Percentiles rank a stretch among this genome's conserved stretches.
Conservation (phyloP, 2,113 vertebrate species). For the Labeo rohita region DNA sequence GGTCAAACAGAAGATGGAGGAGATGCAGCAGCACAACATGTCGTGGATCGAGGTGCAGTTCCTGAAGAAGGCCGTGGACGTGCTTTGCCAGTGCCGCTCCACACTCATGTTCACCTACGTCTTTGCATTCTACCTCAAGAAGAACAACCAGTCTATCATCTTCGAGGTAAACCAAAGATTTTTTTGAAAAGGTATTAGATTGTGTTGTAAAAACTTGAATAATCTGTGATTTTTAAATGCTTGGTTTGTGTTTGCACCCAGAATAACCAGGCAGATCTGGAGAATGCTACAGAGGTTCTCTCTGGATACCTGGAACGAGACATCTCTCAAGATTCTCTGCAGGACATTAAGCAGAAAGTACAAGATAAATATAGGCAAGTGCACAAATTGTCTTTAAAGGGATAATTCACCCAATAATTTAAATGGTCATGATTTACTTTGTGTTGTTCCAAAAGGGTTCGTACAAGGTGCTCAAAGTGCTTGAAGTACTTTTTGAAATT, state of each 20-base stretch:
- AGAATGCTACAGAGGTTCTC: slow-evolving; percentile 98
- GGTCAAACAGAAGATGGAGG: slow-evolving; percentile 99
- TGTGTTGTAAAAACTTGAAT: neutral
- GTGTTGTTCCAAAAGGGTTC: too few relatives aligned
- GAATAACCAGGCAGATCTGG: slow-evolving; percentile 99
- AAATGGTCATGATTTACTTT: neutral
- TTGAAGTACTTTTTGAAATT: too few relatives aligned
- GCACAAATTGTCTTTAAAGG: neutral
- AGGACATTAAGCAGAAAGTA: slow-evolving; percentile 99
- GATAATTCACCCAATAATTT: neutral
- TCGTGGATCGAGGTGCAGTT: slow-evolving; percentile 99
- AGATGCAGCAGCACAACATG: slow-evolving; percentile 99
- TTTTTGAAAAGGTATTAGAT: neutral
- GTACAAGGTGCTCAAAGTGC: too few relatives aligned
- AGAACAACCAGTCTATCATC: slow-evolving; percentile 99
- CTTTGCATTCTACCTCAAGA: slow-evolving; percentile 99
- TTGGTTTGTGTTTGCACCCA: slow-evolving; percentile 58
- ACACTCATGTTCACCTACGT: slow-evolving; percentile 99
- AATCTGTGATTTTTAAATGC: neutral
- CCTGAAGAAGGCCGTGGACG: slow-evolving; percentile 99
- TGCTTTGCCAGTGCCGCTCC: slow-evolving; percentile 99
- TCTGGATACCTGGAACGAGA: slow-evolving; percentile 98
- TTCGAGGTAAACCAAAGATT: slow-evolving; percentile 86
- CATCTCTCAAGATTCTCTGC: slow-evolving; percentile 99
- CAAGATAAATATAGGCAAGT: slow-evolving; percentile 99